Conservation (phyloP, 2,113 vertebrate genomes). For the Zapornia atra region DNA sequence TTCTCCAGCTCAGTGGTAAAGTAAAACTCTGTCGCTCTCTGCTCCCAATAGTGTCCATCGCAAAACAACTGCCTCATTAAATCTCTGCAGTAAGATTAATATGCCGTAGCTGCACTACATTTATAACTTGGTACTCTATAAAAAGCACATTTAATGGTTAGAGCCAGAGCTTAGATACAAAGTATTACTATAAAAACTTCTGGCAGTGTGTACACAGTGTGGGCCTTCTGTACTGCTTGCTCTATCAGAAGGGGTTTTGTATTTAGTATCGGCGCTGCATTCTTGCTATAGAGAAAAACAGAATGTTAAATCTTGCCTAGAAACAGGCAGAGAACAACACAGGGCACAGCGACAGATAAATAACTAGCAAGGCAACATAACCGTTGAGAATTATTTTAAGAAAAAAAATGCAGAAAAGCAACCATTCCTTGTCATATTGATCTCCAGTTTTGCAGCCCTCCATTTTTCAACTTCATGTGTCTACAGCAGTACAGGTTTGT, state of each 20-base stretch:
- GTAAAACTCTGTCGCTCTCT: constrained; percentile 89
- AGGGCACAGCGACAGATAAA: constrained; percentile 33
- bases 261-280: background rate
- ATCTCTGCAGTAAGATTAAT: constrained; percentile 88
- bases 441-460: background rate
- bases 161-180: constrained; percentile 82
- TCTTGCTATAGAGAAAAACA: constrained; percentile 42
- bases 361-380: constrained; percentile 10
- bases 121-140: constrained; percentile 88
- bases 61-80: constrained; percentile 97
- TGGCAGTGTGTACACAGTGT: constrained; percentile 66
- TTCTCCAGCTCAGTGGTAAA: constrained; percentile 89
- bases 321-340: background rate
- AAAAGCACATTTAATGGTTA: constrained; percentile 85
- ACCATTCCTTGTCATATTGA: constrained; percentile 19
- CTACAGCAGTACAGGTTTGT: background rate
- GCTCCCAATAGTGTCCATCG: constrained; percentile 88
- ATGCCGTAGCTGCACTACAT: constrained; percentile 86
- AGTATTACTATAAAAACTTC: constrained; percentile 85
- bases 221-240: constrained; percentile 53
- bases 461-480: constrained; percentile 25
- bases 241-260: constrained; percentile 63
- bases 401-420: constrained; percentile 30
- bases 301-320: constrained; percentile 2
- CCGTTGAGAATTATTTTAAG: constrained; percentile 31